These are phyloP conservation scores for Pseudorhombus dupliciocellatus DNA, from an alignment of 2,113 vertebrate genomes.

Conservation along the genomic window DNA sequence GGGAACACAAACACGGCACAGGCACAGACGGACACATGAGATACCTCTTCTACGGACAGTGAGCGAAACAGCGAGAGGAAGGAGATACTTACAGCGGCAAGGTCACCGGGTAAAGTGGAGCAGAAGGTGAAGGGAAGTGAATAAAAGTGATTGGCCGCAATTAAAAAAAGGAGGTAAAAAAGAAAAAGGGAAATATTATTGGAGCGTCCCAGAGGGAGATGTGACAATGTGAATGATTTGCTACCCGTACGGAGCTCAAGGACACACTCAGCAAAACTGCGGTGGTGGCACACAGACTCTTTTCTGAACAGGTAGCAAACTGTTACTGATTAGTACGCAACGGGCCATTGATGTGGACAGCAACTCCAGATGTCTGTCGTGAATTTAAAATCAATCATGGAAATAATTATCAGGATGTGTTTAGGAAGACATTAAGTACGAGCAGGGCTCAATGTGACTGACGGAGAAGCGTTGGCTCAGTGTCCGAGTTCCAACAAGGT, in stretches of 20 bases:
- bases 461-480: slow-evolving; percentile 7
- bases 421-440: slow-evolving; percentile 32
- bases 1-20: slow-evolving; percentile 18
- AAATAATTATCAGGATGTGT: slow-evolving; percentile 33
- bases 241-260: slow-evolving; percentile 28
- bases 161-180: slow-evolving; percentile 65
- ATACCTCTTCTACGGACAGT: slow-evolving; percentile 30
- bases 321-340: slow-evolving; percentile 63
- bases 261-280: neutral
- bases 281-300: neutral
- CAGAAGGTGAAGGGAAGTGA: slow-evolving; percentile 71
- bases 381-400: slow-evolving; percentile 28
- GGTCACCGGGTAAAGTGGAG: slow-evolving; percentile 69
- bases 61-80: slow-evolving; percentile 53
- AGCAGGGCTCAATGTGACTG: slow-evolving; percentile 37
- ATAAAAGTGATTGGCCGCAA: slow-evolving; percentile 71
- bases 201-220: slow-evolving; percentile 30
- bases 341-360: slow-evolving; percentile 46
- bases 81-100: slow-evolving; percentile 76
- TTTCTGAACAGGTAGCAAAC: slow-evolving; percentile 41
- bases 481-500: slow-evolving; percentile 10
- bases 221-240: slow-evolving; percentile 47
- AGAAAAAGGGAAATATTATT: slow-evolving; percentile 74
- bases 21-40: slow-evolving; percentile 12
- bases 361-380: slow-evolving; percentile 5